Conservation (phyloP, 2,113 vertebrate genomes). For the Geococcyx californianus region DNA sequence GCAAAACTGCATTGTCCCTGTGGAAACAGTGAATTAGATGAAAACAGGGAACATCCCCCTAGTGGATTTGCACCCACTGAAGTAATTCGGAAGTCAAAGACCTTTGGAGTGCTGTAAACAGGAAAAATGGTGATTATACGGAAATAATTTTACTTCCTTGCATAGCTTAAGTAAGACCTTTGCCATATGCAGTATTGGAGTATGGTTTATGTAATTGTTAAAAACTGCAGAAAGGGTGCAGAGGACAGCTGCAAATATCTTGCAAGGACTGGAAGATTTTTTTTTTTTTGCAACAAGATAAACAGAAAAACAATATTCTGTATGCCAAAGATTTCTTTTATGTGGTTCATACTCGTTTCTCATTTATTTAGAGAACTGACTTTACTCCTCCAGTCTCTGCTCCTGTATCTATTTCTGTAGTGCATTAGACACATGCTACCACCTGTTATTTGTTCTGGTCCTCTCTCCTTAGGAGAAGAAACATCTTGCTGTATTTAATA, state of each 20-base stretch:
- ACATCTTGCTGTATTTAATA: neutral
- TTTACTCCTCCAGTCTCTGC: neutral
- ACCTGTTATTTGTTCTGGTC: neutral
- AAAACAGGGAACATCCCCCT: neutral
- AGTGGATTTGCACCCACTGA: neutral
- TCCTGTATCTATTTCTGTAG: neutral
- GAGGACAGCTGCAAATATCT: neutral
- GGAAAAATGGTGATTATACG: neutral
- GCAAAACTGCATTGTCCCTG: neutral
- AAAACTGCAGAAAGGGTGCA: neutral
- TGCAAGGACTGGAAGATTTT: neutral
- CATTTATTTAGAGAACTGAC: neutral
- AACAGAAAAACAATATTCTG: neutral
- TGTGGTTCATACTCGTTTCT: neutral
- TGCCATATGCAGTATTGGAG: neutral
- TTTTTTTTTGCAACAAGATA: neutral
- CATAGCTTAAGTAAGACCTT: neutral
- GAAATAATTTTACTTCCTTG: neutral
- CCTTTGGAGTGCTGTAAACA: neutral
- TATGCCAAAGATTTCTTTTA: neutral
- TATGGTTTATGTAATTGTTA: neutral
- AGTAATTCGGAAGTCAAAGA: neutral
- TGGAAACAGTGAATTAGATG: neutral
- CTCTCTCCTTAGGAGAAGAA: neutral
- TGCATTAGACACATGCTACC: neutral